Base-by-base conservation (phyloP, 2,113 vertebrate species). In the Lanius ludovicianus region DNA sequence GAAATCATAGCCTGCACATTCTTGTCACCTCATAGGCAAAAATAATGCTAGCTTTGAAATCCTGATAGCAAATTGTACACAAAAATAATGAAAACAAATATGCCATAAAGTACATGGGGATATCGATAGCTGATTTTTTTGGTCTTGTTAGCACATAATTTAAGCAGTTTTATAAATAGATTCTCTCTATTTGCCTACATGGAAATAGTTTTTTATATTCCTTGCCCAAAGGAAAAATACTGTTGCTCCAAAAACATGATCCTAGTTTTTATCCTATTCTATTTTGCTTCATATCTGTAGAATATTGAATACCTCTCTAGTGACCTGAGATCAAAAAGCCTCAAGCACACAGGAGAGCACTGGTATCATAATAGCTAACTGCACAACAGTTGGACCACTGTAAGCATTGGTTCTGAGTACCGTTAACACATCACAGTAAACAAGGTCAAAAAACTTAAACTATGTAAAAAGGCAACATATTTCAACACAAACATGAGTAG, bases 241-340 rank as follows among this genome's bases (percentile, higher is more conserved):
- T 57, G 27, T 56, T 88, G 18, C 50, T 87, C 39, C 63, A 86
- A 91, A 93, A 90, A 24, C 82, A 57, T 19, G 42, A 83, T 74
- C 53, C 55, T 62, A 89, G 33, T 55, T 96, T 94, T 87, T 53
- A 91, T 69, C 84, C 74, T 59, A 52, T 65, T 87, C 62, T 70
- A 65, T 41, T 89, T 75, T 80, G 87, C 67, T 89, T 88, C 47
- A 67, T 94, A 96, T 95, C 73, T 94, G 67, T 62, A 74, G 67
- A 74, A 83, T 79, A 80, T 9, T 77, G 70, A 96, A 63, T 70
- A 73, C 2, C 3, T 49, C 94, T 85, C 89, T 55, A 55, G 87
- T 91, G 93, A 88, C 9, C 30, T 25, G 39, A 94, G 78, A 94
- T 96, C 89, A 95, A 96, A 96, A 95, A 90, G 56, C 80, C 80